phyloP scores from a whole-genome alignment of 2,113 vertebrate genomes.

The Odontesthes bonariensis region DNA sequence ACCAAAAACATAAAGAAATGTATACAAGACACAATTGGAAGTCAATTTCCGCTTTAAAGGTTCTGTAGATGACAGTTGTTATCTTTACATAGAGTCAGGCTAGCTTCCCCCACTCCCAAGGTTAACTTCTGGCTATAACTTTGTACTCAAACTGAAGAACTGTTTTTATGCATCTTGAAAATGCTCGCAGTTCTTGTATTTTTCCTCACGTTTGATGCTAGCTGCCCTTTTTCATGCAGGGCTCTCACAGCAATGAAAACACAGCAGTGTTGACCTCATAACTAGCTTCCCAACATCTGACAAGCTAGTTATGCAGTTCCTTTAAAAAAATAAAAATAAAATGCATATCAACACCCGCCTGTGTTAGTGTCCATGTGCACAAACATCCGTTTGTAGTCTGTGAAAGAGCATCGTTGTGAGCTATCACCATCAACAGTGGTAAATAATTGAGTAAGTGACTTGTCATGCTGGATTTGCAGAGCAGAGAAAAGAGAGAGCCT shows the following conservation, averaged over 20 bases:
- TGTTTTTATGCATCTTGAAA: not conserved
- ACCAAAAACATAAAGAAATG: not conserved
- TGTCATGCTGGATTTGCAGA: constrained; percentile 67
- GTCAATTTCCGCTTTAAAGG: not conserved
- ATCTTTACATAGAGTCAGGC: not conserved
- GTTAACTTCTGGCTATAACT: not conserved
- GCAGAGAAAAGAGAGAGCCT: constrained; percentile 45
- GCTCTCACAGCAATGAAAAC: not conserved
- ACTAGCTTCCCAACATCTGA: not conserved
- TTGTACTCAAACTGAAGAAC: not conserved
- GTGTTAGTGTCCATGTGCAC: not conserved
- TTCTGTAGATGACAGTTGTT: not conserved
- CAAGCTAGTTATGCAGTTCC: not conserved
- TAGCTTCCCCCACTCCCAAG: not conserved
- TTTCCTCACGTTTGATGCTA: constrained; percentile 10
- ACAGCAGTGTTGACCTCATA: too few species aligned
- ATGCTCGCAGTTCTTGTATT: too few species aligned
- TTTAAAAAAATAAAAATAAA: too few species aligned
- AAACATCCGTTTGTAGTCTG: not conserved
- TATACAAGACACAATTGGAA: not conserved
- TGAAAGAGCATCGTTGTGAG: constrained; percentile 43
- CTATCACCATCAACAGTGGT: constrained; percentile 64
- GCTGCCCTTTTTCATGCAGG: constrained; percentile 30
- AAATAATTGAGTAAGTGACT: constrained; percentile 73
- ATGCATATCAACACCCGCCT: not conserved